Evolutionary conservation across 2,797 vertebrate genomes (phyloP).

Genomic region (Lepidocolaptes lacrymiger): DNA sequence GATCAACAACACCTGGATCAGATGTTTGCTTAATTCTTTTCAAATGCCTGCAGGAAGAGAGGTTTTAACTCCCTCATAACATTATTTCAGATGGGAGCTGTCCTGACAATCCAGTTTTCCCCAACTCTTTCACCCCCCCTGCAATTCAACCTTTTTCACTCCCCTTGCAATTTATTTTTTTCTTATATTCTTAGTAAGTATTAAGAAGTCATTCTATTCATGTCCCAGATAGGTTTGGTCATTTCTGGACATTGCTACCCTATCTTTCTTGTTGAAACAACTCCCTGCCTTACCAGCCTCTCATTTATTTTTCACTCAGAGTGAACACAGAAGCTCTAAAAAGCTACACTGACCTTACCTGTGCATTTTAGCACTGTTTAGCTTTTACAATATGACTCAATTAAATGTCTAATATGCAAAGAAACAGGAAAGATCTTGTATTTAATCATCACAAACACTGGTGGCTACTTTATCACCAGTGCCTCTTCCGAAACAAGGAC

Average conservation of each 20-base stretch:
- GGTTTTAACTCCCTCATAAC: neutral
- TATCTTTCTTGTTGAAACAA: neutral
- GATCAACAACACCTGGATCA: neutral
- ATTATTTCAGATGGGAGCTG: conserved; percentile 7
- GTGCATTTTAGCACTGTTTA: no score
- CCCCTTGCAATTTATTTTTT: neutral
- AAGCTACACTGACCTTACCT: no score
- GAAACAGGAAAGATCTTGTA: no score
- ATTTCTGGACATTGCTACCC: neutral
- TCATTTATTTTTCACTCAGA: neutral
- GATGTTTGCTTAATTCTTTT: conserved; percentile 22
- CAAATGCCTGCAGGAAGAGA: neutral
- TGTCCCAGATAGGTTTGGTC: neutral
- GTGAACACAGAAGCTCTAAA: neutral
- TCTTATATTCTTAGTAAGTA: neutral
- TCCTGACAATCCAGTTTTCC: neutral
- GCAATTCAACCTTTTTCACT: neutral
- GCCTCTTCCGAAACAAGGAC: neutral
- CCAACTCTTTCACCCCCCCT: neutral
- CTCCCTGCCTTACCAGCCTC: neutral
- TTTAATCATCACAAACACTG: no score
- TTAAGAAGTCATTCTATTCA: neutral
- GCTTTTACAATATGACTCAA: no score
- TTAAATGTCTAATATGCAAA: no score
- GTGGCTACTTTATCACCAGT: neutral